Conservation (phyloP, 1,140 invertebrate genomes). For the Orchesella cincta region DNA sequence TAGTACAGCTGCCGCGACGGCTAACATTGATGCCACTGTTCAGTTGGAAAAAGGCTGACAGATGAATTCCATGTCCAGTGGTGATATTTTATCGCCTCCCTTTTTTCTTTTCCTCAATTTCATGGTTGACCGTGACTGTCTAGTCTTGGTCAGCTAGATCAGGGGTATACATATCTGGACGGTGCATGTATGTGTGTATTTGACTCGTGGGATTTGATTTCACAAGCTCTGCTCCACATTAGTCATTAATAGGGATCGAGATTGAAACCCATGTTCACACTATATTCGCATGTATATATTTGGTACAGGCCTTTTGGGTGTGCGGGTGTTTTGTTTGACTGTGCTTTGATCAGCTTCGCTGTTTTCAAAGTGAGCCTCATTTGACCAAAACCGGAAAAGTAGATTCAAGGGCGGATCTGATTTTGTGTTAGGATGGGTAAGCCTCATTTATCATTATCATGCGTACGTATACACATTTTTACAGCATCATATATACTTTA, state of each 20-base stretch:
- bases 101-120: conserved; percentile 10
- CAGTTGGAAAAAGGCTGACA: conserved; percentile 1
- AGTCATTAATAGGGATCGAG: background rate
- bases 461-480: no score
- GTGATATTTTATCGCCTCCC: conserved; percentile 26
- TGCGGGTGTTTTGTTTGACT: background rate
- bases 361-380: background rate
- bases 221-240: conserved; percentile 2
- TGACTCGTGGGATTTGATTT: conserved; percentile 14
- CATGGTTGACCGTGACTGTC: conserved; percentile 17
- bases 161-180: background rate
- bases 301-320: no score
- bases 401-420: no score
- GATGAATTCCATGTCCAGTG: conserved; percentile 26
- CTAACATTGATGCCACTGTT: background rate
- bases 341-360: background rate
- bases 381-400: background rate
- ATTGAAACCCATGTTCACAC: background rate
- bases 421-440: no score
- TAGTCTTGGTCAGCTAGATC: background rate
- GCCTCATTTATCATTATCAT: no score
- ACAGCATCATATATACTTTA: no score
- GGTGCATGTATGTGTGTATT: background rate
- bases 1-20: background rate
- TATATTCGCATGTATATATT: no score